phyloP scores from a whole-genome alignment of 2,888 invertebrate species.

The Caenorhabditis angaria region DNA sequence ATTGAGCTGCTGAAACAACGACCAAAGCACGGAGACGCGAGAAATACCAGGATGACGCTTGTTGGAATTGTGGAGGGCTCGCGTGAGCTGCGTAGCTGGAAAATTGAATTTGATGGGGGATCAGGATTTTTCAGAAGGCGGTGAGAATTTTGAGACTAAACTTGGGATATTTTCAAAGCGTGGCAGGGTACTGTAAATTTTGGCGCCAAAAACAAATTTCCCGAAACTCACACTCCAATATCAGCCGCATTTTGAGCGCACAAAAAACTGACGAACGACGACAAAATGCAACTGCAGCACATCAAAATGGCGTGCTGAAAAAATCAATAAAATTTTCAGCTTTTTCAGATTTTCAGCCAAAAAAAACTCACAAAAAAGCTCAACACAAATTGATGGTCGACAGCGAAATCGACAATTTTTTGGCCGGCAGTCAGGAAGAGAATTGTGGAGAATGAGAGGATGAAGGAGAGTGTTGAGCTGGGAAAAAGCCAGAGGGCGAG shows the following conservation, averaged over 20 bases:
- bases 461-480: slow-evolving; percentile 20
- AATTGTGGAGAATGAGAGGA: slow-evolving; percentile 33
- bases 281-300: slow-evolving; percentile 26
- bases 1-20: slow-evolving; percentile 35
- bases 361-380: slow-evolving; percentile 34
- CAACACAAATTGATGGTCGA: slow-evolving; percentile 34
- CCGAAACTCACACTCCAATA: slow-evolving; percentile 18
- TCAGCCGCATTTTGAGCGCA: slow-evolving; percentile 43
- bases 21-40: slow-evolving; percentile 32
- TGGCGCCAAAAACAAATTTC: slow-evolving; percentile 7
- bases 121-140: too few species aligned
- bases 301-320: slow-evolving; percentile 49
- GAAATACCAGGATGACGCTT: slow-evolving; percentile 53
- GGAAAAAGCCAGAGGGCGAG: slow-evolving; percentile 40
- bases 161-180: too few species aligned
- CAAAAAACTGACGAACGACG: slow-evolving; percentile 40
- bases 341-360: background rate
- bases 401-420: slow-evolving; percentile 26
- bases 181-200: background rate
- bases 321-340: background rate
- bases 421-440: slow-evolving; percentile 29
- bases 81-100: slow-evolving; percentile 44
- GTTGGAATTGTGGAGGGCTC: slow-evolving; percentile 47
- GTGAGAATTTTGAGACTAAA: too few species aligned
- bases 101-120: too few species aligned